Evolutionary conservation across 2,797 vertebrate genomes (phyloP).

Genomic region (Gouania willdenowi): DNA sequence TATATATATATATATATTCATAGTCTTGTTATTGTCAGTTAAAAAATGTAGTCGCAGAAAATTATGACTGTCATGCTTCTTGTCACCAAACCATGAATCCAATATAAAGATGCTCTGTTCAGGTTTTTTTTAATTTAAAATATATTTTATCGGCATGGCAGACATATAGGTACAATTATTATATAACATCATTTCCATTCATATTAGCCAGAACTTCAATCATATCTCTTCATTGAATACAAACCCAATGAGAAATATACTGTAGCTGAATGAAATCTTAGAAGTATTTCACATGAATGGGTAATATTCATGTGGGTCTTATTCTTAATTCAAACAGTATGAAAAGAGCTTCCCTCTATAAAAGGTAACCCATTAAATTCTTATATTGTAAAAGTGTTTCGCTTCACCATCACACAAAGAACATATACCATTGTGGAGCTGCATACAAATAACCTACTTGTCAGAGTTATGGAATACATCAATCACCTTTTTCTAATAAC

Average conservation of each 20-base stretch:
- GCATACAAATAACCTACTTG: conserved; percentile 61
- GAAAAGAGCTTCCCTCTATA: conserved; percentile 43
- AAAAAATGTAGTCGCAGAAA: no score
- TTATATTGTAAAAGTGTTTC: conserved; percentile 37
- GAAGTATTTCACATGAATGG: conserved; percentile 58
- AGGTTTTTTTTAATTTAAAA: conserved; percentile 6
- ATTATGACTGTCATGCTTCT: no score
- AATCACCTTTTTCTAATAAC: conserved; percentile 52
- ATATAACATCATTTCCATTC: conserved; percentile 54
- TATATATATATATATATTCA: no score
- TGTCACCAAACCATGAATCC: no score
- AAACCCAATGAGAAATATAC: conserved; percentile 52
- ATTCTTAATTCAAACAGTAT: conserved; percentile 43
- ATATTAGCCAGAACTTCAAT: conserved; percentile 74
- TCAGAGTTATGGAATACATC: conserved; percentile 43
- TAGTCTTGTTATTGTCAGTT: no score
- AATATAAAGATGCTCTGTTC: no score
- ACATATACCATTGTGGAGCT: conserved; percentile 21
- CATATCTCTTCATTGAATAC: conserved; percentile 55
- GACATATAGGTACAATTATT: conserved; percentile 63
- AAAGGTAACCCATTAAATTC: conserved; percentile 56
- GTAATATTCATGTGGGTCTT: conserved; percentile 40
- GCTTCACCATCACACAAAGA: conserved; percentile 28
- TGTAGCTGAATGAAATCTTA: conserved; percentile 59
- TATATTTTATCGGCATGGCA: conserved; percentile 41